Conservation (phyloP, 1,140 invertebrate genomes). For the Steinernema khuongi region DNA sequence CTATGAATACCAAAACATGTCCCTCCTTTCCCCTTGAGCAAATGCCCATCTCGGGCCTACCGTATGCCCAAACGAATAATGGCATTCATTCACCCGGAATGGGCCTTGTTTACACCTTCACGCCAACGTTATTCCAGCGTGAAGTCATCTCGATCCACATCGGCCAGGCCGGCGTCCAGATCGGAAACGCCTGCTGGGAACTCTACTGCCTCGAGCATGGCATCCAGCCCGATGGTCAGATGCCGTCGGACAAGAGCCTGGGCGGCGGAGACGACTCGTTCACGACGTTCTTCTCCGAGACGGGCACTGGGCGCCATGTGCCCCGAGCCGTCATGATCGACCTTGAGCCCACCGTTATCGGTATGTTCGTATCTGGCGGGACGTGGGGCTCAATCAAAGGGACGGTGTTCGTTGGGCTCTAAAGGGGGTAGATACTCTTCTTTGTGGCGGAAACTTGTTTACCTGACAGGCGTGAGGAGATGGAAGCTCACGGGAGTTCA, state of each 20-base stretch:
- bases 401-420: too few species aligned
- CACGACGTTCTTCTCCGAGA: slow-evolving; percentile 66
- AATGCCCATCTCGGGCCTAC: too few species aligned
- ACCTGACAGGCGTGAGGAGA: neutral
- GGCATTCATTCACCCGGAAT: too few species aligned
- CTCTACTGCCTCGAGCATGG: slow-evolving; percentile 78
- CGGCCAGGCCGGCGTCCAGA: slow-evolving; percentile 81
- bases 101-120: too few species aligned
- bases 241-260: slow-evolving; percentile 56
- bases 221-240: slow-evolving; percentile 66
- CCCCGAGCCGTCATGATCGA: slow-evolving; percentile 59
- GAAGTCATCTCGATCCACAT: slow-evolving; percentile 80
- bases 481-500: neutral
- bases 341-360: slow-evolving; percentile 59
- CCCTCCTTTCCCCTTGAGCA: too few species aligned
- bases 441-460: neutral
- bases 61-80: too few species aligned
- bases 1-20: too few species aligned
- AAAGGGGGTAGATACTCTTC: neutral
- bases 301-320: slow-evolving; percentile 57
- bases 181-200: slow-evolving; percentile 75
- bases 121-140: slow-evolving; percentile 54
- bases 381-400: too few species aligned
- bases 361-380: slow-evolving; percentile 32
- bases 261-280: slow-evolving; percentile 65